A percentile compares a stretch with the other conserved stretches of the same genome.
Evolutionary conservation across 2,797 vertebrate genomes (phyloP).

Genomic region (Taeniopygia guttata): DNA sequence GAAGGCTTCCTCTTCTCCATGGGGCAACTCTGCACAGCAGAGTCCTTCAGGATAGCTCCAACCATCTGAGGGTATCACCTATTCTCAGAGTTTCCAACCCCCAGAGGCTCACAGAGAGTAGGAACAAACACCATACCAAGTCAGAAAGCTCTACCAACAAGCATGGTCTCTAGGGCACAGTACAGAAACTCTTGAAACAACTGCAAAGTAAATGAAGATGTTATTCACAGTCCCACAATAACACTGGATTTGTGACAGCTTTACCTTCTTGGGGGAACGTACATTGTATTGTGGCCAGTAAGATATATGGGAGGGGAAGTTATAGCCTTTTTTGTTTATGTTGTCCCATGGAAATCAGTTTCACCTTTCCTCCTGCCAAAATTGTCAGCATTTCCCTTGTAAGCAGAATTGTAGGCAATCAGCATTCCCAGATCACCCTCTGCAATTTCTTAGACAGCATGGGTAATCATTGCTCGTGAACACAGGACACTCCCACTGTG

Average conservation of each 20-base stretch:
- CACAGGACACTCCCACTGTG: not conserved
- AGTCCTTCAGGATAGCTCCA: not conserved
- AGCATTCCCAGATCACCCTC: not conserved
- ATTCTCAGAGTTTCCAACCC: not conserved
- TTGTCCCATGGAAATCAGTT: not conserved
- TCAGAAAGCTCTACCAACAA: not conserved
- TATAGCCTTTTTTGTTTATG: not conserved
- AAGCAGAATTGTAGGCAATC: not conserved
- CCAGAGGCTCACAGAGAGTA: not conserved
- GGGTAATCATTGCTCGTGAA: not conserved
- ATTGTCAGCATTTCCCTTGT: not conserved
- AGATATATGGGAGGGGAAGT: not conserved
- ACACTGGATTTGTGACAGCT: not conserved
- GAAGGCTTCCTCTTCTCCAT: not conserved
- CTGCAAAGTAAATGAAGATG: not conserved
- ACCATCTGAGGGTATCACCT: not conserved
- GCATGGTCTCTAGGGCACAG: rapidly evolving
- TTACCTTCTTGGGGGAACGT: not conserved
- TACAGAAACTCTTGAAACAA: not conserved
- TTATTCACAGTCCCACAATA: not conserved
- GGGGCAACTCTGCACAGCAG: not conserved
- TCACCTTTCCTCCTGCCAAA: not conserved
- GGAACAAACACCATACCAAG: not conserved
- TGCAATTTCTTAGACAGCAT: not conserved
- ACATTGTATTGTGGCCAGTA: not conserved